Conservation (phyloP, 2,888 invertebrate species). For the Diarsia brunnea region DNA sequence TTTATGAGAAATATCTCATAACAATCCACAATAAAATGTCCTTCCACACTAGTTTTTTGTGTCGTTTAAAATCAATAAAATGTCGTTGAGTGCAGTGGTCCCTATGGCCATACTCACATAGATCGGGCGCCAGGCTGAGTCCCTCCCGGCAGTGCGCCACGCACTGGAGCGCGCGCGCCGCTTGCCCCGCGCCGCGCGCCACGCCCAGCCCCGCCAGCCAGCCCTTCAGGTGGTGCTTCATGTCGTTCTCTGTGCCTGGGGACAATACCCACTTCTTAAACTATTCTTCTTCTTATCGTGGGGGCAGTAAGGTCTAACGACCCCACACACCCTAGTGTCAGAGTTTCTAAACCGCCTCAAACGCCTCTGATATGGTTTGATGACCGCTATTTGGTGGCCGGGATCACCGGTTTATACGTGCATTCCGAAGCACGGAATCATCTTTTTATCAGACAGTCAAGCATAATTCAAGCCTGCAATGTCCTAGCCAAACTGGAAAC, state of each 20-base stretch:
- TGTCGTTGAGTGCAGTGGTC: too few species aligned
- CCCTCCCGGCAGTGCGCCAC: constrained; percentile 96
- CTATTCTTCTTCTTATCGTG: too few species aligned
- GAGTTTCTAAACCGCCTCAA: too few species aligned
- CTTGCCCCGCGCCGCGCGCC: constrained; percentile 94
- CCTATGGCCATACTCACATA: constrained; percentile 88
- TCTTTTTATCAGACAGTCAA: too few species aligned
- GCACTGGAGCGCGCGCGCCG: constrained; percentile 93
- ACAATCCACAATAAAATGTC: background rate
- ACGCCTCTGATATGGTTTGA: too few species aligned
- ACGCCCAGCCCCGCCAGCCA: constrained; percentile 96
- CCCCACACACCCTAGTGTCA: too few species aligned
- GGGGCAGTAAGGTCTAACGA: background rate
- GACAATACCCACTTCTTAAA: background rate
- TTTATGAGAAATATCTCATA: too few species aligned
- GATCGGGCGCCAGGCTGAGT: constrained; percentile 90
- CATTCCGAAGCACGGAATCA: too few species aligned
- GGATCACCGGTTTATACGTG: too few species aligned
- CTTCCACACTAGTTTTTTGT: background rate
- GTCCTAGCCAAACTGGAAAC: too few species aligned
- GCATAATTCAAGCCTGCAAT: too few species aligned
- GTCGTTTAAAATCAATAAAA: background rate
- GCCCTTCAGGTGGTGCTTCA: constrained; percentile 97
- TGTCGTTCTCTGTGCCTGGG: constrained; percentile 95
- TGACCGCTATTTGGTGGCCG: too few species aligned